A percentile compares a stretch with the other conserved stretches of the same genome.
Evolutionary conservation across 2,113 vertebrate genomes (phyloP).

Genomic region (Sinocyclocheilus anophthalmus): DNA sequence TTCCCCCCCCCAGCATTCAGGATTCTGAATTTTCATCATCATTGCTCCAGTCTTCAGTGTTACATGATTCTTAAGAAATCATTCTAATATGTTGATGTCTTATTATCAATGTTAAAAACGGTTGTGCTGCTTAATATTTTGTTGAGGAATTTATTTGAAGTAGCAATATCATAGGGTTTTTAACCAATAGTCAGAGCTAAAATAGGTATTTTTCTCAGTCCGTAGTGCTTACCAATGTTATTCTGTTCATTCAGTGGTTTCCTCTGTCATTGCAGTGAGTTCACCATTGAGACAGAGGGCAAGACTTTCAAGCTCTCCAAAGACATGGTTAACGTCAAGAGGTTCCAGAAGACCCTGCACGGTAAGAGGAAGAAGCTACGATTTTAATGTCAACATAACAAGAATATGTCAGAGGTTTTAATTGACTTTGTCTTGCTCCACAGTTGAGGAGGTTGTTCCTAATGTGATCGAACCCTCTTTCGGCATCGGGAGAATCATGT

Average conservation of each 20-base stretch:
- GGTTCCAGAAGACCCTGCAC: slow-evolving; percentile 94
- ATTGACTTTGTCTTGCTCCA: slow-evolving; percentile 7
- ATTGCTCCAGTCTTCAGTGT: too few relatives aligned
- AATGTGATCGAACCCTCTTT: slow-evolving; percentile 98
- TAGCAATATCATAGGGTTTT: too few relatives aligned
- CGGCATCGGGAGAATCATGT: slow-evolving; percentile 96
- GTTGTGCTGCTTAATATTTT: too few relatives aligned
- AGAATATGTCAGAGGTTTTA: background rate
- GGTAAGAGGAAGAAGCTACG: slow-evolving; percentile 74
- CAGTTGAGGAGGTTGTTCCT: slow-evolving; percentile 95
- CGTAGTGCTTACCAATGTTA: background rate
- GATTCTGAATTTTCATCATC: too few relatives aligned
- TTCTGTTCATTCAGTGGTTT: background rate
- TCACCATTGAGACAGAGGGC: slow-evolving; percentile 91
- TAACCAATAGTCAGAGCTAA: too few relatives aligned
- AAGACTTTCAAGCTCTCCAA: slow-evolving; percentile 91
- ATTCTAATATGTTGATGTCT: too few relatives aligned
- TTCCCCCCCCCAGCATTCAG: too few relatives aligned
- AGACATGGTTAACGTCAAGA: slow-evolving; percentile 94
- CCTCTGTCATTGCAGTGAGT: slow-evolving; percentile 78
- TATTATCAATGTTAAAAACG: too few relatives aligned
- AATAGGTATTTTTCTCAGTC: background rate
- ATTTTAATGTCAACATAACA: too few relatives aligned
- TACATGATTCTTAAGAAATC: too few relatives aligned
- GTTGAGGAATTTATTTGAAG: too few relatives aligned